These are phyloP conservation scores for Nyctibius bracteatus DNA, from an alignment of 2,113 vertebrate genomes.

Conservation along the genomic window DNA sequence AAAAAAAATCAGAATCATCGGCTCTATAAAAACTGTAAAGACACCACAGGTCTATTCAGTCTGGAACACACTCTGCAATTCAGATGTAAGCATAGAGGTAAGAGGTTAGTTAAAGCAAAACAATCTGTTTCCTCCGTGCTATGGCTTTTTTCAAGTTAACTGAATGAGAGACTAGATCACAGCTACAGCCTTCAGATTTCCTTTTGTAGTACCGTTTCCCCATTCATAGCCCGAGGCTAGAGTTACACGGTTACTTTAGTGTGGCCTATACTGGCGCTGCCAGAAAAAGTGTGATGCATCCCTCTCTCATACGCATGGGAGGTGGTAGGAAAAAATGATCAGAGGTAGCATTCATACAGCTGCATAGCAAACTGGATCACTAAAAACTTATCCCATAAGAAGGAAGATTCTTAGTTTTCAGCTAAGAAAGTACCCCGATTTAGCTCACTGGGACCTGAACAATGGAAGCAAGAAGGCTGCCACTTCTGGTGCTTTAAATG, in stretches of 20 bases:
- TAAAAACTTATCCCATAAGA: not conserved
- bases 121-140: not conserved
- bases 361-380: not conserved
- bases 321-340: not conserved
- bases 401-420: not conserved
- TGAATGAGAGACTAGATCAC: not conserved
- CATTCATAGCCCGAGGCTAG: not conserved
- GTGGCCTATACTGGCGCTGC: not conserved
- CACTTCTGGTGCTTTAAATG: not conserved
- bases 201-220: not conserved
- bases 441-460: not conserved
- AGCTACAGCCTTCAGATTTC: not conserved
- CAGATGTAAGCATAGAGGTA: not conserved
- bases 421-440: not conserved
- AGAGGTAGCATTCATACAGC: not conserved
- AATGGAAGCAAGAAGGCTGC: not conserved
- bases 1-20: not conserved
- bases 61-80: not conserved
- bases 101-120: not conserved
- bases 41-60: not conserved
- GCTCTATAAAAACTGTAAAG: not conserved
- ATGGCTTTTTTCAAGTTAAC: not conserved
- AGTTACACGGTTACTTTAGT: not conserved
- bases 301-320: not conserved
- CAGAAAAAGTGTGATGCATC: not conserved